These are phyloP conservation scores for Puma concolor DNA, from an alignment of 2,113 vertebrate species.

Conservation along the genomic window DNA sequence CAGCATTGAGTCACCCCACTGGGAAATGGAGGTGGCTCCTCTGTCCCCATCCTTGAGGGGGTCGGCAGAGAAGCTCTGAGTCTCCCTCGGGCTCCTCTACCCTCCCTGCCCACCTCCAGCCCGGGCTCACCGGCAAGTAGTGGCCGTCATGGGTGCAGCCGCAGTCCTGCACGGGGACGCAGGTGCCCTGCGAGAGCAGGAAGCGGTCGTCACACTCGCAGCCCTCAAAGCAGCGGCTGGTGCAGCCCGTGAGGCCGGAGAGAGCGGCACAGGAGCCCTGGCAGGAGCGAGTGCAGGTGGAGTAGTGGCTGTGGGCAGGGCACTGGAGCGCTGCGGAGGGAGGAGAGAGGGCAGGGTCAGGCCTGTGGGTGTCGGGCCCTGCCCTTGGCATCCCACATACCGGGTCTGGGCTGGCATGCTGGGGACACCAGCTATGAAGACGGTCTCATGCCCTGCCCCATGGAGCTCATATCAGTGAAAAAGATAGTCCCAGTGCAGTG, in stretches of 20 bases:
- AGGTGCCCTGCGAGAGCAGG: slow-evolving; percentile 79
- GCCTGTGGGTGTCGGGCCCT: accelerated
- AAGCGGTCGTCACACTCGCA: slow-evolving; percentile 82
- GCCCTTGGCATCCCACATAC: neutral
- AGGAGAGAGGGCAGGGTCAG: neutral
- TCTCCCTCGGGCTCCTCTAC: slow-evolving; percentile 21
- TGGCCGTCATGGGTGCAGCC: slow-evolving; percentile 76
- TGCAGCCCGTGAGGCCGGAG: slow-evolving; percentile 55
- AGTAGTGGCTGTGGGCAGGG: slow-evolving; percentile 82
- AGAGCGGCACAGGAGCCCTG: slow-evolving; percentile 78
- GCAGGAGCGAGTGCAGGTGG: slow-evolving; percentile 79
- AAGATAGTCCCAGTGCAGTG: neutral
- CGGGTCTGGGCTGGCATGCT: neutral
- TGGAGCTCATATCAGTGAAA: neutral
- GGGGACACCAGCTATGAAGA: neutral
- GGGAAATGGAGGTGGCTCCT: neutral
- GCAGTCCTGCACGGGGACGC: slow-evolving; percentile 75
- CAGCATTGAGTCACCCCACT: neutral
- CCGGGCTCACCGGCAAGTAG: slow-evolving; percentile 77
- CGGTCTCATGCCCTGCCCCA: too few species aligned
- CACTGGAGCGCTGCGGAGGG: slow-evolving; percentile 81
- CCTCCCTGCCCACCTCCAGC: neutral
- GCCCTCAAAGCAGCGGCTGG: slow-evolving; percentile 79
- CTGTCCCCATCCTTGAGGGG: neutral
- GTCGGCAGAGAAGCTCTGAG: neutral